phyloP scores from a whole-genome alignment of 2,113 vertebrate species.

The Poecilia latipinna region DNA sequence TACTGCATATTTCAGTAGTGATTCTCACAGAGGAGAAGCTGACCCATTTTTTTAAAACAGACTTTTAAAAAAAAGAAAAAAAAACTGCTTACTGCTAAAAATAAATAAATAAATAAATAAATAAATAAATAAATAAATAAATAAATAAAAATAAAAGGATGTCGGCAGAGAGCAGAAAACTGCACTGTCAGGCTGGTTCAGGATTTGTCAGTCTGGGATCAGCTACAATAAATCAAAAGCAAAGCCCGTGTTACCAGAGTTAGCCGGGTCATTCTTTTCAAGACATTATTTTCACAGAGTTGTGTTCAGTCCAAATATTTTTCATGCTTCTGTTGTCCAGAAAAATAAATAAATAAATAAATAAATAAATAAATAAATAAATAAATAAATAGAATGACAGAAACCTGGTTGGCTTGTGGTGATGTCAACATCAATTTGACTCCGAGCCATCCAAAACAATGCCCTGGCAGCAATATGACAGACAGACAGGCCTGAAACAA shows the following conservation, averaged over 20 bases:
- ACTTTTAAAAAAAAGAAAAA: slow-evolving; percentile 7
- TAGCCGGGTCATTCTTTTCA: background rate
- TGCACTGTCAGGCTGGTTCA: slow-evolving; percentile 20
- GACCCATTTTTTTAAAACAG: slow-evolving; percentile 59
- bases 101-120: background rate
- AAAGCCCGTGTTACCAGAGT: background rate
- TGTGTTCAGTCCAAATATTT: background rate
- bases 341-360: background rate
- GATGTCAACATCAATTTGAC: background rate
- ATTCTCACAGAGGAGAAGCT: slow-evolving; percentile 59
- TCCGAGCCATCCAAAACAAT: background rate
- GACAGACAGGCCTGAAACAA: background rate
- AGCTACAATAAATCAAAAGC: slow-evolving; percentile 10
- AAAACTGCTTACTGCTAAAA: background rate
- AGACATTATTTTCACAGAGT: no score
- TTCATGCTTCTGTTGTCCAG: background rate
- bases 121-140: no score
- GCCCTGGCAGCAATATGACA: background rate
- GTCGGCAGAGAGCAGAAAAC: slow-evolving; percentile 15
- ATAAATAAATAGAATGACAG: no score
- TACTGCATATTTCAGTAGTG: slow-evolving; percentile 70
- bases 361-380: no score
- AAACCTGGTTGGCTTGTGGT: background rate
- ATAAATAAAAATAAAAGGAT: background rate
- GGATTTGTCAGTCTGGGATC: slow-evolving; percentile 1